A percentile compares a stretch with the other conserved stretches of the same genome.
Evolutionary conservation across 1,140 invertebrate species (phyloP).

Genomic region (Drosophila watanabei): DNA sequence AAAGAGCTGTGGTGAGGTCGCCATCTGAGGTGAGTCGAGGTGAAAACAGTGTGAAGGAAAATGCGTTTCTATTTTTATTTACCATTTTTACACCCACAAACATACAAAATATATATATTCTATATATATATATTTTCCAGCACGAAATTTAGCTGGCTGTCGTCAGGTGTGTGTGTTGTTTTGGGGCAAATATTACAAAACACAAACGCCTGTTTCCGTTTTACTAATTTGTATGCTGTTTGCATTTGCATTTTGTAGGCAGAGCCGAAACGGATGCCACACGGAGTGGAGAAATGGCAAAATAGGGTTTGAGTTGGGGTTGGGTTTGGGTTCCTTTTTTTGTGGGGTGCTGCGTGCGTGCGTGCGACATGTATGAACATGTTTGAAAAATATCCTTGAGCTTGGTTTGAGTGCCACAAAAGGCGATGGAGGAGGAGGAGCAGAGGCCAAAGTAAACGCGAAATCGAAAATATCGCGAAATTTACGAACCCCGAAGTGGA

Average conservation of each 20-base stretch:
- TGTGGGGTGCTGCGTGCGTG: slow-evolving; percentile 44
- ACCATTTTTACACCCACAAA: slow-evolving; percentile 4
- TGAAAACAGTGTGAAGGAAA: slow-evolving; percentile 25
- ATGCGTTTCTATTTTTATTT: slow-evolving; percentile 20
- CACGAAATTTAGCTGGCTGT: slow-evolving; percentile 67
- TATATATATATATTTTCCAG: slow-evolving; percentile 24
- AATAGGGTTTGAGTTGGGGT: background rate
- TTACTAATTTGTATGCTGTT: slow-evolving; percentile 84
- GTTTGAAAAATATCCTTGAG: slow-evolving; percentile 79
- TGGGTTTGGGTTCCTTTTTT: background rate
- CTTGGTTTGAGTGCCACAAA: slow-evolving; percentile 33
- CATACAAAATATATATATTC: background rate
- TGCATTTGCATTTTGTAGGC: slow-evolving; percentile 81
- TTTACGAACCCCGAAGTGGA: slow-evolving; percentile 12
- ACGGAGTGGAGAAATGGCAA: slow-evolving; percentile 5
- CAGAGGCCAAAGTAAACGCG: slow-evolving; percentile 49
- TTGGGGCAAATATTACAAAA: slow-evolving; percentile 82
- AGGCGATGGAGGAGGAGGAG: slow-evolving; percentile 1
- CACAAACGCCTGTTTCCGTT: slow-evolving; percentile 83
- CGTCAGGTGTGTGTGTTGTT: slow-evolving; percentile 46
- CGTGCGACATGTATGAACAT: slow-evolving; percentile 78
- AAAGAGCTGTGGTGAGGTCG: slow-evolving; percentile 34
- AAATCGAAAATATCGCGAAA: slow-evolving; percentile 79
- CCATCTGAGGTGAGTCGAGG: slow-evolving; percentile 30
- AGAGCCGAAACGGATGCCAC: slow-evolving; percentile 45